phyloP scores from a whole-genome alignment of 2,888 invertebrate genomes.

The Scaeva pyrastri region DNA sequence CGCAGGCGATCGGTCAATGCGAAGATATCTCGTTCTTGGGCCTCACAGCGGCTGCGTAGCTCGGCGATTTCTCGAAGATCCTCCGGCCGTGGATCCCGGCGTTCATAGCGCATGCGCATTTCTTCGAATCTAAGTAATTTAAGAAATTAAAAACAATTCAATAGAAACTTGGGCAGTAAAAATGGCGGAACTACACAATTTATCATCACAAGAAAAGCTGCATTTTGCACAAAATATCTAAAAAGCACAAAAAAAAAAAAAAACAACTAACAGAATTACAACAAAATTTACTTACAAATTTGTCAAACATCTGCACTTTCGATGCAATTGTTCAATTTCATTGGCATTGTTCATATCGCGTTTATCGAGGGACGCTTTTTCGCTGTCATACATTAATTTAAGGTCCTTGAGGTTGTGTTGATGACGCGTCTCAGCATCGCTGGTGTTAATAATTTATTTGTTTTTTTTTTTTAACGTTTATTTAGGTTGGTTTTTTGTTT shows the following conservation, averaged over 20 bases:
- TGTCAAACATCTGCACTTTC: conserved; percentile 86
- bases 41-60: conserved; percentile 85
- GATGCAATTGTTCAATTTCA: conserved; percentile 86
- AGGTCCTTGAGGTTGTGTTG: conserved; percentile 83
- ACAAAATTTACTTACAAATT: conserved; percentile 85
- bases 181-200: neutral
- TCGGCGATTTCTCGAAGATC: conserved; percentile 86
- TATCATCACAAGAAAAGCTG: neutral
- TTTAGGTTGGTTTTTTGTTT: conserved; percentile 40
- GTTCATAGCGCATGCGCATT: conserved; percentile 86
- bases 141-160: neutral
- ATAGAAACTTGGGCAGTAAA: neutral
- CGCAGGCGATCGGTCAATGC: conserved; percentile 86
- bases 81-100: conserved; percentile 85
- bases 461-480: conserved; percentile 35
- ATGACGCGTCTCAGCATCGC: conserved; percentile 84
- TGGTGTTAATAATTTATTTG: conserved; percentile 78
- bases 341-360: conserved; percentile 85
- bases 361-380: conserved; percentile 82
- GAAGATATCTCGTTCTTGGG: conserved; percentile 86
- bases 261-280: conserved; percentile 34
- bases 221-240: conserved; percentile 35
- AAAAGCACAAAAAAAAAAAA: conserved; percentile 35
- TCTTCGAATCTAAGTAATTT: conserved; percentile 85
- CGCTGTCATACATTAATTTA: conserved; percentile 83